Percentiles rank a stretch among this genome's conserved stretches.
These are phyloP conservation scores for Meriones psammophilus DNA, from an alignment of 2,797 vertebrate genomes.

Conservation along the genomic window DNA sequence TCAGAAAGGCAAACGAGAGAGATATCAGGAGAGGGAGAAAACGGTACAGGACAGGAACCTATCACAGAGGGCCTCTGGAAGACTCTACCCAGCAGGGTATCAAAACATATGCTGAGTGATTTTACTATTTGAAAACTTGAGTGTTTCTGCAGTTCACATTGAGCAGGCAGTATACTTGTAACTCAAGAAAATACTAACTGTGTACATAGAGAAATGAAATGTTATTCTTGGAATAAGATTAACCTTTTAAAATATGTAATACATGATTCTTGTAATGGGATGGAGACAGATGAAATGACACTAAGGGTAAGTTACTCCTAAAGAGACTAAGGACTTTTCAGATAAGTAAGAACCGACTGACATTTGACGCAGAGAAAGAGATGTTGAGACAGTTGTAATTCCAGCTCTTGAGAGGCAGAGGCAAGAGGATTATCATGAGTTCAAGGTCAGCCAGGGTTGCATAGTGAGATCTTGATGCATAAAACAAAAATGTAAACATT, in stretches of 20 bases:
- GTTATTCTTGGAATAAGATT: not conserved
- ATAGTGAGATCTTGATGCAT: not conserved
- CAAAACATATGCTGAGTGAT: not conserved
- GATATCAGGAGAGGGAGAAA: too few species aligned
- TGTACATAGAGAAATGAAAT: not conserved
- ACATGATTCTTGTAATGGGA: not conserved
- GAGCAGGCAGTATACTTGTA: not conserved
- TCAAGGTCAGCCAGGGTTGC: not conserved
- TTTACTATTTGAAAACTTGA: slow-evolving; percentile 26
- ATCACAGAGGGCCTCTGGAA: too few species aligned
- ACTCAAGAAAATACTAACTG: slow-evolving; percentile 10
- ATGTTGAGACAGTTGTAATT: not conserved
- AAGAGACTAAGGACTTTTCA: slow-evolving; percentile 31
- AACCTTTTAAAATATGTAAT: slow-evolving; percentile 46
- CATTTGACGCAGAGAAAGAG: not conserved
- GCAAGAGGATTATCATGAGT: not conserved
- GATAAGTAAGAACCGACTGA: not conserved
- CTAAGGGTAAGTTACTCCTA: not conserved
- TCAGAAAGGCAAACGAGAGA: too few species aligned
- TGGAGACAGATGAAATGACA: slow-evolving; percentile 39
- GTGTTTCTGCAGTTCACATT: not conserved
- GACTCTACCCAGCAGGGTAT: too few species aligned
- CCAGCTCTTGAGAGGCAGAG: not conserved
- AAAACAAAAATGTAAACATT: not conserved
- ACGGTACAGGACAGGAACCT: too few species aligned